Evolutionary conservation across 2,888 invertebrate species (phyloP), one percentile per base, ranked within the genome.

Genomic region (Hemaris fuciformis): DNA sequence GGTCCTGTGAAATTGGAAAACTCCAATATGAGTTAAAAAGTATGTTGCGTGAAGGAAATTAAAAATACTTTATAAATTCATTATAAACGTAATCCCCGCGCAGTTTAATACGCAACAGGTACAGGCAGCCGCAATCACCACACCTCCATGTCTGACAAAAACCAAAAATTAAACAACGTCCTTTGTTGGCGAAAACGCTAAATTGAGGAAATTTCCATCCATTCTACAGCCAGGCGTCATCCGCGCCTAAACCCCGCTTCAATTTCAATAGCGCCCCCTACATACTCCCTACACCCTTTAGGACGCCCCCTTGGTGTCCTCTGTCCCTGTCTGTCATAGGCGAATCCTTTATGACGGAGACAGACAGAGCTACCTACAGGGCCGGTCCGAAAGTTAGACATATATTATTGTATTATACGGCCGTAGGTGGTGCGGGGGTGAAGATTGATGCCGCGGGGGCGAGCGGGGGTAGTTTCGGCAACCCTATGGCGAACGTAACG

Each of bases 171-270:
- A 91, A 91, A 91, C 91, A 91, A 84, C 83, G 84, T 87, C 86
- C 89, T 90, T 92, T 92, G 92, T 92, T 89, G 89, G 88, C 84
- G 90, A 91, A 90, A 91, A 91, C 89, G 91, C 88, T 90, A 91
- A 92, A 92, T 92, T 92, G 91, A 91, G 92, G 91, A 92, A 92
- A 91, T 91, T 91, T 91, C 90, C 92, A 92, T 92, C 91, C 91
- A 91, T 92, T 92, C 92, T 91, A 90, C 87, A 88, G 84, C 88
- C 91, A 87, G 88, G 90, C 92, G 91, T 91, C 92, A 92, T 91
- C 91, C 91, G 89, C 89, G 91, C 90, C 91, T 91, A 91, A 91
- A 86, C 89, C 91, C 88, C 88, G 91, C 91, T 91, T 92, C 92
- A 92, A 91, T 92, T 92, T 92, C 91, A 92, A 92, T 92, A 91